phyloP scores from a whole-genome alignment of 2,797 vertebrate genomes.

The Sebastes dallii region DNA sequence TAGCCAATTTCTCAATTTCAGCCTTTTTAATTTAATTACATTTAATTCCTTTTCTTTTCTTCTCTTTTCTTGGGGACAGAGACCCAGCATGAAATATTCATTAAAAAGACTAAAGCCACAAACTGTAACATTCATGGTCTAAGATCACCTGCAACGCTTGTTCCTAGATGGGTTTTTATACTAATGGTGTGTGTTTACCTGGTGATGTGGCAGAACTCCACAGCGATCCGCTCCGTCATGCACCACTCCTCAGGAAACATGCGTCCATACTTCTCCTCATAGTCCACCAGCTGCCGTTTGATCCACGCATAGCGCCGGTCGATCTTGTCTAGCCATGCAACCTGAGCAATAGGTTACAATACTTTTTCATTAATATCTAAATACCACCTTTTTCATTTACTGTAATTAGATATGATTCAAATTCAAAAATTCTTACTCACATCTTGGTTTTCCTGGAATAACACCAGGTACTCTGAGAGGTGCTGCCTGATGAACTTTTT shows the following conservation, averaged over 20 bases:
- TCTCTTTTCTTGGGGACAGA: not conserved
- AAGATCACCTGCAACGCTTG: not conserved
- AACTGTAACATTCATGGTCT: not conserved
- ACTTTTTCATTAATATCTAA: not conserved
- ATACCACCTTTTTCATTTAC: not conserved
- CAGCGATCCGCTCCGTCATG: slow-evolving; percentile 96
- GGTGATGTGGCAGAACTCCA: slow-evolving; percentile 97
- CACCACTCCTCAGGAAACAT: slow-evolving; percentile 98
- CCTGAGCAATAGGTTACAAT: slow-evolving; percentile 65
- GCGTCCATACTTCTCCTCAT: slow-evolving; percentile 96
- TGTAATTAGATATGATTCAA: not conserved
- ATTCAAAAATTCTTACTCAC: slow-evolving; percentile 78
- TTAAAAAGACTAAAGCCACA: not conserved
- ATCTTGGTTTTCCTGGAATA: slow-evolving; percentile 99
- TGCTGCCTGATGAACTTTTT: slow-evolving; percentile 99
- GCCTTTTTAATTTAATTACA: not conserved
- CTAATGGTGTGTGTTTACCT: slow-evolving; percentile 68
- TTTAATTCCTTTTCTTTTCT: not conserved
- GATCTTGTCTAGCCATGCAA: slow-evolving; percentile 98
- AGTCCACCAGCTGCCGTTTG: slow-evolving; percentile 96
- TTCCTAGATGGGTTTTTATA: not conserved
- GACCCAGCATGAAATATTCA: not conserved
- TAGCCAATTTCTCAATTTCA: slow-evolving; percentile 15
- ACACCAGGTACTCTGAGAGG: slow-evolving; percentile 95
- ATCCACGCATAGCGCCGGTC: slow-evolving; percentile 98